Percentiles rank a stretch among this genome's conserved stretches.
phyloP scores from a whole-genome alignment of 2,797 vertebrate species.

The Brachymystax lenok region DNA sequence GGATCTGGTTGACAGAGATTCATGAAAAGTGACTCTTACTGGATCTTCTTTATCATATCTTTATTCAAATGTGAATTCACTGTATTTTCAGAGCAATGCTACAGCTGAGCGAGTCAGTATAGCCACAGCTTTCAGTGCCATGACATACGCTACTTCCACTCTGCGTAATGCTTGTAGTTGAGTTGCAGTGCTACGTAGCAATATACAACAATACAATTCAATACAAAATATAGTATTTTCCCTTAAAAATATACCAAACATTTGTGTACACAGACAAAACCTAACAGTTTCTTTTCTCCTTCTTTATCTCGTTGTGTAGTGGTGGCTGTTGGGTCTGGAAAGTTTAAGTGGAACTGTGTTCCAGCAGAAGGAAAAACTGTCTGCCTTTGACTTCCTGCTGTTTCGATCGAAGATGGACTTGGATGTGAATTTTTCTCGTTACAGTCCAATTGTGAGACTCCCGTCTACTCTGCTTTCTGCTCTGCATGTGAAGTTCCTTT shows the following conservation, averaged over 20 bases:
- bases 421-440: neutral
- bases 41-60: neutral
- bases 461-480: slow-evolving; percentile 1
- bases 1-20: neutral
- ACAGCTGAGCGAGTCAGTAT: neutral
- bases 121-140: neutral
- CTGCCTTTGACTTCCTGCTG: slow-evolving; percentile 1
- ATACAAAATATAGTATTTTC: neutral
- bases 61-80: neutral
- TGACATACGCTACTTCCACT: neutral
- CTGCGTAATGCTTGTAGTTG: neutral
- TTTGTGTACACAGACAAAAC: too few species aligned
- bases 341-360: neutral
- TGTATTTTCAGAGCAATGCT: neutral
- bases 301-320: neutral
- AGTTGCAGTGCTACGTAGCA: neutral
- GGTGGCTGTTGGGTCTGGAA: neutral
- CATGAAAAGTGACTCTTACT: neutral
- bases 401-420: neutral
- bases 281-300: neutral
- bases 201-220: neutral
- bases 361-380: neutral
- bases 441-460: slow-evolving; percentile 2
- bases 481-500: slow-evolving; percentile 1
- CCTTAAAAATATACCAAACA: neutral